A percentile compares a stretch with the other conserved stretches of the same genome.
phyloP scores from a whole-genome alignment of 2,113 vertebrate genomes.

The Chaetops frenatus region DNA sequence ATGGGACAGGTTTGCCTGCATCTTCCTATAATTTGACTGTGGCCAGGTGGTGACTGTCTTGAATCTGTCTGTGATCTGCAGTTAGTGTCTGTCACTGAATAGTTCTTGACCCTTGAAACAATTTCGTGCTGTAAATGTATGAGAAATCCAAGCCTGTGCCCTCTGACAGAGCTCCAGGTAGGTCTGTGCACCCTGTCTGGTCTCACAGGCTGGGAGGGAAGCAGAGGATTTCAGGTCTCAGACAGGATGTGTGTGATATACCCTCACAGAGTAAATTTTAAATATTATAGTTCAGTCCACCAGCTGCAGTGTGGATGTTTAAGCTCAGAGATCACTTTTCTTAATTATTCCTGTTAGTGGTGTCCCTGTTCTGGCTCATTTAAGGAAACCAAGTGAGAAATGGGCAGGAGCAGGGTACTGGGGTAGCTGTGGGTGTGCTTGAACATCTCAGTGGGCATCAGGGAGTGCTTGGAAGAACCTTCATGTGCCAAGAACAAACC shows the following conservation, averaged over 20 bases:
- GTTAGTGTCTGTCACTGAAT: background rate
- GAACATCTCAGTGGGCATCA: background rate
- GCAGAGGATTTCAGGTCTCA: background rate
- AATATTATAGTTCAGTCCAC: background rate
- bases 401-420: background rate
- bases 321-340: background rate
- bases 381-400: background rate
- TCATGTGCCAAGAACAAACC: background rate
- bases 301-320: background rate
- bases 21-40: background rate
- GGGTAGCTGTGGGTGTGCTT: background rate
- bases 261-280: background rate
- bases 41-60: slow-evolving; percentile 39
- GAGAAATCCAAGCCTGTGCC: background rate
- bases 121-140: background rate
- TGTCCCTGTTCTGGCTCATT: background rate
- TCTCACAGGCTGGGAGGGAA: background rate
- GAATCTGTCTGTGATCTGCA: background rate
- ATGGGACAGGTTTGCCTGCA: slow-evolving; percentile 22
- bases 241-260: background rate
- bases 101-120: background rate
- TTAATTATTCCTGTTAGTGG: background rate
- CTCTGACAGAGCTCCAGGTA: background rate
- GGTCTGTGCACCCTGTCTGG: background rate
- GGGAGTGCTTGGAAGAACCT: background rate